Base-by-base conservation (phyloP, 1,140 invertebrate genomes). In the Drosophila ironensis region DNA sequence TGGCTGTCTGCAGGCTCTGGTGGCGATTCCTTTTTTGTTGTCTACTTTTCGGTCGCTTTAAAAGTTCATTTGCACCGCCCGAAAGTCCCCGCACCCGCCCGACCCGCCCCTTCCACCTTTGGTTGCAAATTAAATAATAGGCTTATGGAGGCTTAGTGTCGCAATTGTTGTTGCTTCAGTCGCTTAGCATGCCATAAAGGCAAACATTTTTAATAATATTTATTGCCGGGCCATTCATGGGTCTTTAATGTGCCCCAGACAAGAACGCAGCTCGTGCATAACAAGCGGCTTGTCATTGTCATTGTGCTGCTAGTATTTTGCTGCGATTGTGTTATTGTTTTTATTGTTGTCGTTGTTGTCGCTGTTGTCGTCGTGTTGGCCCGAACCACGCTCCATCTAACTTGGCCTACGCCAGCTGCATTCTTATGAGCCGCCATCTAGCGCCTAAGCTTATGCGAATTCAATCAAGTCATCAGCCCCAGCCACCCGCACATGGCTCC, bases 211-310 rank as follows among this genome's bases (percentile, higher is more conserved):
- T 53, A 54, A 73, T 78, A 78, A 86, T 84, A 86, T 84, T 84
- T 84, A 84, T 86, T 74, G 74, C 74, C 80, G 72, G 80, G 80
- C 80, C 80, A 86, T 84, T 80, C 80, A 84, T 84, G 80, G 72
- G 74, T 61, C 78, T 84, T 86, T 84, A 86, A 86, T 86, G 80
- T 86, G 80, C 74, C 80, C 80, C 80, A 86, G 80, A 86, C 80
- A 86, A 80, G 74, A 84, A 84, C 80, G 82, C 80, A 75, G 71
- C 80, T 68, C 72, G 56, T 86, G 80, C 80, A 86, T 86, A 86
- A 86, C 80, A 86, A 86, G 70, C 56, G 72, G 73, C 73, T 61
- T 61, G 68, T 71, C 67, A 69, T 69, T 50, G 66, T 30, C 19
- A 8, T 44, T 44, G 40, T 33, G 11, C 8, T 6, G 28, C 9